Evolutionary conservation across 2,113 vertebrate genomes (phyloP), one percentile per base, ranked within the genome.

Genomic region (Ariopsis seemanni): DNA sequence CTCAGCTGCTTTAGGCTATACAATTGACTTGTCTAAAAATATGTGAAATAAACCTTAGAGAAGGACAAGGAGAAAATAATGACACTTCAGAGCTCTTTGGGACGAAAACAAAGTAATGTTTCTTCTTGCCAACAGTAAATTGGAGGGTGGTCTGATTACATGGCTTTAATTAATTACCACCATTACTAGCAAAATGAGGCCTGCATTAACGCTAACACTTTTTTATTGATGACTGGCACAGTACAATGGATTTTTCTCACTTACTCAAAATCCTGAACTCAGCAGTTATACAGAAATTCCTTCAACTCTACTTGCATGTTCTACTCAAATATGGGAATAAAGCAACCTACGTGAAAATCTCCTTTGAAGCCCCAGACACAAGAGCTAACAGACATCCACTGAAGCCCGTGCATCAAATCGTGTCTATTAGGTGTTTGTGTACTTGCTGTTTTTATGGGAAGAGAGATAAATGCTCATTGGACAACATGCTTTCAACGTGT

Each of bases 161-260:
- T 58, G 17, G 27, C 60, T 17, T 18, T 82, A 85, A 90, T 87
- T 71, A 90, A 90, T 87, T 82, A 85, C 1, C 25, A 17, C 83
- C 83, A 87, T 89, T 83, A 87, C 52, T 2, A 8, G 48, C 34
- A 85, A 71, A 87, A 87, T 87, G 72, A 89, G 82, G 74, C 79
- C 86, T 74, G 53, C n/a, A 60, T 71, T 65, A 55, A 53, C 62
- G 62, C 81, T 25, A 75, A 79, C 0, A 15, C 60, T 42, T 42
- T 42, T 65, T 71, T 58, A 67, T 75, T 52, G 50, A 86, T 75
- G 62, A 82, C 78, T 57, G 34, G 58, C 5, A 20, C 53, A 74
- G 42, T n/a, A 87, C 77, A 83, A 57, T 62, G 34, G 30, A 12
- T 83, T 52, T 55, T 50, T 78, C 34, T 52, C 63, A 25, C 27